Evolutionary conservation across 1,140 invertebrate genomes (phyloP), one percentile per base, ranked within the genome.

Genomic region (Papilio polytes): DNA sequence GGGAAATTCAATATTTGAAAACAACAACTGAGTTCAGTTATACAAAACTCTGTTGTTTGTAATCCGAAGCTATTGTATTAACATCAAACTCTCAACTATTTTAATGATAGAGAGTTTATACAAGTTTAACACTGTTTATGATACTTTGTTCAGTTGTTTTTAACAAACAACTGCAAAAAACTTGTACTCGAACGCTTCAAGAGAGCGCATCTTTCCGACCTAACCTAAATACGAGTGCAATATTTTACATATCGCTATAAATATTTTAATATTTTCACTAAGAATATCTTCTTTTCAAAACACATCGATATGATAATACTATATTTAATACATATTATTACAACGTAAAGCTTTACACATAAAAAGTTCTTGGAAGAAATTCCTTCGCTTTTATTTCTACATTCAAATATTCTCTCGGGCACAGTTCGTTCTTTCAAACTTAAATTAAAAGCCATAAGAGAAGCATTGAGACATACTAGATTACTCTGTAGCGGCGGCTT

Each of bases 371-470:
- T 51, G 0, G 20, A 53, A 73, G 72, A 76, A 46, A 76, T 76
- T 46, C 74, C 22, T 76, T 31, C 51, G n/a, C 44, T 46, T 76
- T 76, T 76, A 76, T 76, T 51, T 51, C 20, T 46, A 46, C 46
- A 51, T 76, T 48, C 44, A 53, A 76, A 76, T 46, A 76, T 76
- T 51, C 74, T 51, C 74, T 22, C 46, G 74, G 74, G 74, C 22
- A 76, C 41, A 46, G 74, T 76, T 51, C 44, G 41, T 76, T 51
- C 74, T 51, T 76, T 76, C 74, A 76, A 76, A 76, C 74, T 76
- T 76, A 76, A 51, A 76, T 76, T 76, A 76, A 76, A 76, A 76
- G 74, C 74, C 74, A 76, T 76, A 76, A 76, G 74, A 76, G 74
- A 44, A 51, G 74, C 74, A 51, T 76, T 76, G 74, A 22, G 74